Base-by-base conservation (phyloP, 2,888 invertebrate species). In the Chymomyza amoena region DNA sequence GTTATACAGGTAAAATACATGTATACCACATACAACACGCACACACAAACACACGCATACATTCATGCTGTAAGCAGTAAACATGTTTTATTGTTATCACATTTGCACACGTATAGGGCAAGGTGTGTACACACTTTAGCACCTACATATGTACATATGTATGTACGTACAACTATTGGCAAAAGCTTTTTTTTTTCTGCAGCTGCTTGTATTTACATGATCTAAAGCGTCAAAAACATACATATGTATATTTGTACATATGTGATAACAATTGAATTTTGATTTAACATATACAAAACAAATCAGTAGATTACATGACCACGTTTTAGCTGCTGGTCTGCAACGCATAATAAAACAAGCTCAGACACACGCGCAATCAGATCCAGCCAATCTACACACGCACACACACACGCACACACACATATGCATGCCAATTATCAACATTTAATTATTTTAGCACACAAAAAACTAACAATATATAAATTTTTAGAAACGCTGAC, bases 401-500 rank as follows among this genome's bases (percentile, higher is more conserved):
- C 39, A 63, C 16, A 72, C 32, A 54, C 36, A 56, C 61, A 60
- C 50, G 3, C 59, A 71, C 73, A 76, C 85, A 73, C 15, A 57
- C 10, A 25, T 28, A 28, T 57, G 57, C 28, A 7, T 25, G 16
- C 16, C 7, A 81, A 82, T 82, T 84, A 82, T 88, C 81, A 82
- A 69, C 69, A 78, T 84, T 83, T 84, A 78, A 83, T 88, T 87
- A 79, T 68, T 70, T 73, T 70, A 76, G 62, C 70, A 72, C 64
- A 62, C 71, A 71, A 66, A 45, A 62, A 61, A 62, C 54, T 36
- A 60, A 50, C 18, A 56, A 71, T 64, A 59, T 77, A 59, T 64
- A 88, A 68, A 69, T 79, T 88, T 83, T 73, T 84, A 88, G 87
- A 81, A 76, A 72, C 84, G 66, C 81, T 76, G 73, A 71, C 69